These are phyloP conservation scores for Aurelia coerulea DNA, from an alignment of 30 jellyfish, hydroid and myxozoan species.

Conservation along the genomic window DNA sequence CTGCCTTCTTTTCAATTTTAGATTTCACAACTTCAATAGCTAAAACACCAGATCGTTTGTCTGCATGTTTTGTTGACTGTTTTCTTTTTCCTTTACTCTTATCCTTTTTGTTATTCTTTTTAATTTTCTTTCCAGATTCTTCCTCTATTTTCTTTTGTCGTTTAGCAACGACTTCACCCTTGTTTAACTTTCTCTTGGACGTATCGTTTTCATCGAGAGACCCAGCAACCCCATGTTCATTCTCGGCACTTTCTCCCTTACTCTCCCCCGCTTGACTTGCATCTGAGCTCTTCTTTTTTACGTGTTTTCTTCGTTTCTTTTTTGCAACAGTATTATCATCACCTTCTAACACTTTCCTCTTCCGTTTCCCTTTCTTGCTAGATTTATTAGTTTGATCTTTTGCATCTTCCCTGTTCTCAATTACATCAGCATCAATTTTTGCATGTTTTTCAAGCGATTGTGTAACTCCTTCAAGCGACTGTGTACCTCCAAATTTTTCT, in stretches of 20 bases:
- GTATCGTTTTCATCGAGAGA: background rate
- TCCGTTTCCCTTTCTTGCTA: background rate
- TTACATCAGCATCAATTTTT: background rate
- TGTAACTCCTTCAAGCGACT: background rate
- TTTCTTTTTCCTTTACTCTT: background rate
- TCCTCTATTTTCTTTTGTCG: background rate
- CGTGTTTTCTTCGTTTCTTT: background rate
- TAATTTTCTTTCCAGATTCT: background rate
- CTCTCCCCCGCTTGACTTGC: background rate
- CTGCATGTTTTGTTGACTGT: background rate
- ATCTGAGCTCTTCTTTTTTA: background rate
- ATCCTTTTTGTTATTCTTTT: background rate
- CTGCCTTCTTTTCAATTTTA: background rate
- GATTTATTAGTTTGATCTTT: background rate
- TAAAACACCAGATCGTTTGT: constrained; percentile 45
- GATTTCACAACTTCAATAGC: constrained; percentile 17
- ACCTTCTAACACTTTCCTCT: background rate
- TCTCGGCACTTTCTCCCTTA: background rate
- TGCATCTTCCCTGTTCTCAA: background rate
- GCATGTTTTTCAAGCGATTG: background rate
- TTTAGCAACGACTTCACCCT: background rate
- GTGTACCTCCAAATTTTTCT: too few species aligned
- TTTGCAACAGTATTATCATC: background rate
- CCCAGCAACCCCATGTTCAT: background rate
- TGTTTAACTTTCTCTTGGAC: background rate